Evolutionary conservation across 2,888 invertebrate genomes (phyloP), one percentile per base, ranked within the genome.

Genomic region (Phlogophora meticulosa): DNA sequence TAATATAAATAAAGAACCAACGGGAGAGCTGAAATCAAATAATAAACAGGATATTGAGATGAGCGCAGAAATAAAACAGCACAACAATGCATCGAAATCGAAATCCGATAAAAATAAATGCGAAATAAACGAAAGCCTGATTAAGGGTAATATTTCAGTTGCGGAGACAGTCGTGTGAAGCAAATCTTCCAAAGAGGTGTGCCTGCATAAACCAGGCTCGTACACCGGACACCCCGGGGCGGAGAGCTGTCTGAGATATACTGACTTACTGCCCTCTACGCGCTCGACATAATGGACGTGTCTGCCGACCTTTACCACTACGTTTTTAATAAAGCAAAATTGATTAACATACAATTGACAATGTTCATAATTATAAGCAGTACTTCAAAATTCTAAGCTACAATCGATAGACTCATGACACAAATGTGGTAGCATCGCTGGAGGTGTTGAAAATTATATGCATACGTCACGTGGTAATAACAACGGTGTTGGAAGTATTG

Each of bases 201-300:
- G 85, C 82, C 85, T 86, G 77, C 87, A 91, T 92, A 92, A 93
- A 93, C 85, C 83, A 90, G 69, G 71, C 71, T 81, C 78, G 81
- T 91, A 90, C 90, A 89, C 75, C 82, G 81, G 91, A 88, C 92
- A 87, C 92, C 93, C 92, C 83, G 89, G 84, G 85, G 93, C 86
- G 90, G 66, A 72, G 73, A 55, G 73, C 69, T 83, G 87, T 86
- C 86, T 73, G 72, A 87, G 85, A 89, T 90, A 89, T 82, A 86
- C 83, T 85, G 83, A 81, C 85, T 85, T 81, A 85, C 83, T 84
- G 80, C 76, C 76, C 78, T 72, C 69, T 59, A 76, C 78, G 62
- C 67, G 76, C 75, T 61, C 70, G 53, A 61, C 73, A 72, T 72
- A 76, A 76, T 71, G 67, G 64, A 72, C 69, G 76, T 64, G 58